Conservation (phyloP, 2,797 vertebrate species). For the Rhinichthys osculus region DNA sequence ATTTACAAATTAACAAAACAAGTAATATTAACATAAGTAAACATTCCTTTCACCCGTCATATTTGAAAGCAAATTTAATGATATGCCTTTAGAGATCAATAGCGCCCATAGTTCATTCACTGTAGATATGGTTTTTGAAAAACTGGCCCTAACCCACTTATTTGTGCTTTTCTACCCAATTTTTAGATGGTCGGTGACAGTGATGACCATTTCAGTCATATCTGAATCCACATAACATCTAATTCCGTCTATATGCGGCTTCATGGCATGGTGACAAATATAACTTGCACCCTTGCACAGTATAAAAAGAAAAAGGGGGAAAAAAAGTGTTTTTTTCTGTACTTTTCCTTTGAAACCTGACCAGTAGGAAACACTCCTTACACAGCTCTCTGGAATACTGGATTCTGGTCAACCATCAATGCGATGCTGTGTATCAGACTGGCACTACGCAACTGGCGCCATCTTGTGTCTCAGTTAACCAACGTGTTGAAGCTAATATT, state of each 20-base stretch:
- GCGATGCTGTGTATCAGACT: not conserved
- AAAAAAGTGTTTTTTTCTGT: not conserved
- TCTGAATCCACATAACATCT: conserved; percentile 17
- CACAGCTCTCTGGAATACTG: not conserved
- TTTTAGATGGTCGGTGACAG: not conserved
- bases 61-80: conserved; percentile 61
- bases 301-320: not conserved
- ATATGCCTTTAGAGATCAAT: conserved; percentile 50
- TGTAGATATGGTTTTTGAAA: conserved; percentile 13
- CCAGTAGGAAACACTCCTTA: not conserved
- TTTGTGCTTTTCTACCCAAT: conserved; percentile 32
- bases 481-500: not conserved
- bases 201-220: conserved; percentile 10
- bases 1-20: conserved; percentile 88
- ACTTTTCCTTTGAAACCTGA: not conserved
- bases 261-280: not conserved
- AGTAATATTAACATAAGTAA: conserved; percentile 66
- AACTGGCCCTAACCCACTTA: not conserved
- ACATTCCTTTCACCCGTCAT: conserved; percentile 83
- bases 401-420: not conserved
- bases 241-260: not conserved
- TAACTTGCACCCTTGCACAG: too few relatives aligned
- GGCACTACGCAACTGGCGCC: too few relatives aligned
- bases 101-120: conserved; percentile 25
- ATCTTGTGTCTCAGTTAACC: not conserved